A percentile compares a stretch with the other conserved stretches of the same genome.
These are phyloP conservation scores for Nephrotoma guestfalica DNA, from an alignment of 2,888 invertebrate genomes.

Conservation along the genomic window DNA sequence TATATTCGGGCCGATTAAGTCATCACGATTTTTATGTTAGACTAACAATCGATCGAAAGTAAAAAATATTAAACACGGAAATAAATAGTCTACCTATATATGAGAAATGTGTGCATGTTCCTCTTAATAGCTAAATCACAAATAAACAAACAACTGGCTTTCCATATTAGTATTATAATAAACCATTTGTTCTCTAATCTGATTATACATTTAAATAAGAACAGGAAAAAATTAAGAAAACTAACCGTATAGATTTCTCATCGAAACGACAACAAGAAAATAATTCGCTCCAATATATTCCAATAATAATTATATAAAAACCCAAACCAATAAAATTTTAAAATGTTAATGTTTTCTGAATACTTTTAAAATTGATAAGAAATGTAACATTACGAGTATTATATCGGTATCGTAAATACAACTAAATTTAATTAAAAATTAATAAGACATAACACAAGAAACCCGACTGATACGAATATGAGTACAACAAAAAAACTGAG, in stretches of 20 bases:
- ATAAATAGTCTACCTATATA: not conserved
- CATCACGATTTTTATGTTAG: not conserved
- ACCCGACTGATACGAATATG: not conserved
- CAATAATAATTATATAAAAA: not conserved
- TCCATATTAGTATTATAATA: not conserved
- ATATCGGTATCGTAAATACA: not conserved
- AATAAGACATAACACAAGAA: not conserved
- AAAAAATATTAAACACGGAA: not conserved
- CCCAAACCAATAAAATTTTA: not conserved
- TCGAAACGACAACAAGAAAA: not conserved
- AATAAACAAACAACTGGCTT: not conserved
- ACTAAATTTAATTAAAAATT: not conserved
- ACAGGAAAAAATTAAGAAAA: not conserved
- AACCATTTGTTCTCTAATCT: not conserved
- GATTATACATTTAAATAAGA: not conserved
- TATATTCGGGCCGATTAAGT: not conserved
- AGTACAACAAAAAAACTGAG: not conserved
- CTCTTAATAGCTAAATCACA: not conserved
- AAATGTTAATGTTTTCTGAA: not conserved
- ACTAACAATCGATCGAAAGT: not conserved
- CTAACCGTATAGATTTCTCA: not conserved
- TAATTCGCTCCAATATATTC: not conserved
- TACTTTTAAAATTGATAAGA: not conserved
- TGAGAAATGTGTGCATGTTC: not conserved
- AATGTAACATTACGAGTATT: not conserved